Evolutionary conservation across 2,888 invertebrate genomes (phyloP).

Genomic region (Dinocampus coccinellae): DNA sequence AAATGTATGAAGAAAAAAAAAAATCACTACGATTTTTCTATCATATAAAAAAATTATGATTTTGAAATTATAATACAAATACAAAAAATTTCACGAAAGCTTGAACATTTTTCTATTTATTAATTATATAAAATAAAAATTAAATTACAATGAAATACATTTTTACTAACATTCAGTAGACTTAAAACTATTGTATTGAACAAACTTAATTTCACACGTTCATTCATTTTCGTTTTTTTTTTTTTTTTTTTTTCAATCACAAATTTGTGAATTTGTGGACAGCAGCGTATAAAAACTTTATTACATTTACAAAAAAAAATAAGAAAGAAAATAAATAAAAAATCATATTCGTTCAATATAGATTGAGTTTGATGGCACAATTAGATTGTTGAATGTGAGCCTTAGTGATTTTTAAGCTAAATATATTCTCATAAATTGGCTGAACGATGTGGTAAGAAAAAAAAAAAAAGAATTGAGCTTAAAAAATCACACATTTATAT

Average conservation of each 20-base stretch:
- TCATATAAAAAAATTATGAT: neutral
- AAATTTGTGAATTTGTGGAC: neutral
- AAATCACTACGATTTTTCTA: neutral
- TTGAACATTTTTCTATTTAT: neutral
- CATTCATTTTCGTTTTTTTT: no score
- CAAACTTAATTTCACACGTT: no score
- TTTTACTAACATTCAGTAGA: neutral
- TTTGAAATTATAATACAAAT: neutral
- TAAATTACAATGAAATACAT: neutral
- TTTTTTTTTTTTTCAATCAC: neutral
- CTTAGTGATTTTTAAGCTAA: neutral
- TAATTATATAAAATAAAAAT: neutral
- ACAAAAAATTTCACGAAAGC: neutral
- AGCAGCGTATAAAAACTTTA: neutral
- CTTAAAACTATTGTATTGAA: no score
- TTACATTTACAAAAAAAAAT: no score
- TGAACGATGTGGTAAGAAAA: neutral
- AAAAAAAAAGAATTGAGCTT: neutral
- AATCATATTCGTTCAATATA: no score
- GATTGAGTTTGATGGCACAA: neutral
- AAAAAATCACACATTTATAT: neutral
- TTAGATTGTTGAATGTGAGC: neutral
- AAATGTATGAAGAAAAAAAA: neutral
- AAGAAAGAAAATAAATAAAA: no score
- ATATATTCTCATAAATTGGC: no score